Evolutionary conservation across 2,888 invertebrate genomes (phyloP).

Genomic region (Scrobipalpa atriplicella): DNA sequence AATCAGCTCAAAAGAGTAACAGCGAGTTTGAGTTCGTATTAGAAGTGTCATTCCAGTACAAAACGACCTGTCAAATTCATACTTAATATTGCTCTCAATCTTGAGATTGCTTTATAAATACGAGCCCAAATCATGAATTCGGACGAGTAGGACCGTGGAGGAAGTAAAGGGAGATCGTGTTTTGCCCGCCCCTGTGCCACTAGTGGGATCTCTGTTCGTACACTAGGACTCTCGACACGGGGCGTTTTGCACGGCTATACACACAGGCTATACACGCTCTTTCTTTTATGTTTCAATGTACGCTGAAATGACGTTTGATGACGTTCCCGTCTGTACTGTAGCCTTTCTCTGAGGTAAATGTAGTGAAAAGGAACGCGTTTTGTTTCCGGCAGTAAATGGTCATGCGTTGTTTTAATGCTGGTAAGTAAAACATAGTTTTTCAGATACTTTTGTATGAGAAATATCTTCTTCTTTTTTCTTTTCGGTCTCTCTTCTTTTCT

Average conservation of each 20-base stretch:
- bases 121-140: too few species aligned
- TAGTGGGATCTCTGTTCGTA: slow-evolving; percentile 31
- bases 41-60: too few species aligned
- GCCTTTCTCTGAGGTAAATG: not conserved
- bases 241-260: slow-evolving; percentile 42
- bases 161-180: too few species aligned
- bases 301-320: slow-evolving; percentile 28
- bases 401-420: not conserved
- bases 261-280: slow-evolving; percentile 30
- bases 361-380: not conserved
- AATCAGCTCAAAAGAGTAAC: too few species aligned
- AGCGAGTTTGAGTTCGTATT: too few species aligned
- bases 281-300: slow-evolving; percentile 24
- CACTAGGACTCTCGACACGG: slow-evolving; percentile 43
- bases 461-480: too few species aligned
- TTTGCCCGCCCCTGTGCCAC: not conserved
- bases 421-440: not conserved
- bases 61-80: too few species aligned
- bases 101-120: too few species aligned
- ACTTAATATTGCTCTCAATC: too few species aligned
- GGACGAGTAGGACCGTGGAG: too few species aligned
- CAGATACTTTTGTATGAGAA: too few species aligned
- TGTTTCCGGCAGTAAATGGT: not conserved
- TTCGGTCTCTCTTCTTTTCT: too few species aligned
- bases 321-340: not conserved